These are phyloP conservation scores for Protomyctophum bolini DNA, from an alignment of 2,113 vertebrate species.

Conservation along the genomic window DNA sequence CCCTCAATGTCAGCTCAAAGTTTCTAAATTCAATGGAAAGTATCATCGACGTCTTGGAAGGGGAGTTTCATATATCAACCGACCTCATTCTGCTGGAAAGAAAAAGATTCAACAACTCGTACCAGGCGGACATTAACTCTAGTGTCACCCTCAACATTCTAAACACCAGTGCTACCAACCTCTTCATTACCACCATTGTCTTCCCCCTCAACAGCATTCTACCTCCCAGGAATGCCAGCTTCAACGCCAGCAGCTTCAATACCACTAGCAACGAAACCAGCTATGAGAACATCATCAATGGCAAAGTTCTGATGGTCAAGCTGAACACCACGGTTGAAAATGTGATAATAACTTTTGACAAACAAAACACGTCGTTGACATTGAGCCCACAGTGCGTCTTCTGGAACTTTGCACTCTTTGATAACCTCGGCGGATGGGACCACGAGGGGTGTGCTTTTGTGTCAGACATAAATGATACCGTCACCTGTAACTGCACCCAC, in stretches of 20 bases:
- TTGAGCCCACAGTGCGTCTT: slow-evolving; percentile 77
- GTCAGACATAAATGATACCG: neutral
- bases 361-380: slow-evolving; percentile 61
- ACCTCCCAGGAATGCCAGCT: slow-evolving; percentile 47
- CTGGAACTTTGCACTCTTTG: slow-evolving; percentile 78
- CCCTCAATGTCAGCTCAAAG: slow-evolving; percentile 55
- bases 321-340: slow-evolving; percentile 55
- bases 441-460: slow-evolving; percentile 50
- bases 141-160: slow-evolving; percentile 69
- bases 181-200: slow-evolving; percentile 70
- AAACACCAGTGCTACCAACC: neutral
- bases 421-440: slow-evolving; percentile 73
- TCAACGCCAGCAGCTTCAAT: neutral
- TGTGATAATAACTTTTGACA: slow-evolving; percentile 75
- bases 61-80: slow-evolving; percentile 28
- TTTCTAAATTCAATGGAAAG: slow-evolving; percentile 78
- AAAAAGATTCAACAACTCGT: slow-evolving; percentile 30
- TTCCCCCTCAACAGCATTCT: slow-evolving; percentile 78
- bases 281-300: slow-evolving; percentile 66
- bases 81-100: slow-evolving; percentile 49
- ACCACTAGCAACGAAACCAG: slow-evolving; percentile 63
- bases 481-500: slow-evolving; percentile 80
- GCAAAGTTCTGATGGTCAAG: slow-evolving; percentile 77
- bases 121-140: slow-evolving; percentile 35
- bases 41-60: slow-evolving; percentile 59